Conservation (phyloP, 37 sponge, comb jelly and placozoan genomes). For the Spongilla lacustris region DNA sequence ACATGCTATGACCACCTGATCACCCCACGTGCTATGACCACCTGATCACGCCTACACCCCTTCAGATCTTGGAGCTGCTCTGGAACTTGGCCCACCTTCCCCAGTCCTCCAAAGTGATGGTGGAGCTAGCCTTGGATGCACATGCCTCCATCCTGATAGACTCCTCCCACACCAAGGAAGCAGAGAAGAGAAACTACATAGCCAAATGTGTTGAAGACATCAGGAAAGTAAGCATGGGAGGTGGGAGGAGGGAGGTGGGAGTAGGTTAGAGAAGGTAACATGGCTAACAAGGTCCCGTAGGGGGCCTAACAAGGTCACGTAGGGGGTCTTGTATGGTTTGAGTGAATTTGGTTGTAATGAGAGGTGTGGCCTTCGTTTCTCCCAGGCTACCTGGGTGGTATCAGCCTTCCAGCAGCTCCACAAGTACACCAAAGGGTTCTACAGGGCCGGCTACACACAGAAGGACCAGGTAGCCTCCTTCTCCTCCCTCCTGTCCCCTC, state of each 20-base stretch:
- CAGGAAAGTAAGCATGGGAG: constrained; percentile 53
- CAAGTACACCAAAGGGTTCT: constrained; percentile 71
- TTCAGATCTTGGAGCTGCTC: constrained; percentile 83
- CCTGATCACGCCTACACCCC: not conserved
- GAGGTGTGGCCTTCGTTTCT: not conserved
- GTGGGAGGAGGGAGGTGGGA: too few relatives aligned
- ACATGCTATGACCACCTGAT: not conserved
- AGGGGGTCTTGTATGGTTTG: too few relatives aligned
- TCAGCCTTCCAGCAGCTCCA: constrained; percentile 75
- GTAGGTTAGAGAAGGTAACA: too few relatives aligned
- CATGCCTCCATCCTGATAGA: constrained; percentile 81
- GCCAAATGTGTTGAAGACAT: constrained; percentile 84
- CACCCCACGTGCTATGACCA: too few relatives aligned
- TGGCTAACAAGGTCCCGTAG: too few relatives aligned
- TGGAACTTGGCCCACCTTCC: constrained; percentile 86
- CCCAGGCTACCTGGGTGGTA: constrained; percentile 66
- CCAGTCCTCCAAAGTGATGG: constrained; percentile 79
- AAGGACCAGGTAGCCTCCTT: constrained; percentile 57
- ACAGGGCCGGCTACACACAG: constrained; percentile 28
- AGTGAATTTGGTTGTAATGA: too few relatives aligned
- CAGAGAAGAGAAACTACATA: constrained; percentile 71
- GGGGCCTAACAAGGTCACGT: too few relatives aligned
- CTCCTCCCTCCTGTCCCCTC: too few relatives aligned
- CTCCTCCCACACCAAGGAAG: constrained; percentile 76
- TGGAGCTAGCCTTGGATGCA: constrained; percentile 81